Percentiles rank a stretch among this genome's conserved stretches.
Conservation (phyloP, 2,888 invertebrate species). For the Ormyrus rosae region DNA sequence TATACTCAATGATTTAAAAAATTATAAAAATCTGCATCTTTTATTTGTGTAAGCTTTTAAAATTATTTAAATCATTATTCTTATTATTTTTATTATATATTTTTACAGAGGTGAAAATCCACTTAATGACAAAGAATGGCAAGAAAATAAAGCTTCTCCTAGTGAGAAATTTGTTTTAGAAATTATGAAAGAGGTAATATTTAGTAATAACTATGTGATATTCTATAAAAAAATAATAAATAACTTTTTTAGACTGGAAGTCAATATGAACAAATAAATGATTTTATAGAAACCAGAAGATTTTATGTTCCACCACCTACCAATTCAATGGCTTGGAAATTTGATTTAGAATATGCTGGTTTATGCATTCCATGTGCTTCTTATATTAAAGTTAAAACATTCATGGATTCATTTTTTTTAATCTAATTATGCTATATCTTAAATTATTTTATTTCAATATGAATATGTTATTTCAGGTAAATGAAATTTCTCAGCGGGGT, state of each 20-base stretch:
- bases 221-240: constrained; percentile 8
- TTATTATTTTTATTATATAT: constrained; percentile 25
- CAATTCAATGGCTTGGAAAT: constrained; percentile 53
- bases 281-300: constrained; percentile 55
- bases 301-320: constrained; percentile 56
- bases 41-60: constrained; percentile 61
- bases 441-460: not conserved
- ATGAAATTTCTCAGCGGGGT: not conserved
- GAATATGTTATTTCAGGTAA: constrained; percentile 25
- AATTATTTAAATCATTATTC: not conserved
- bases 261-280: constrained; percentile 58
- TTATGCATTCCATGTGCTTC: constrained; percentile 58
- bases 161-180: constrained; percentile 60
- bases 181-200: constrained; percentile 58
- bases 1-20: constrained; percentile 51
- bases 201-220: not conserved
- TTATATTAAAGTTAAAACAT: constrained; percentile 61
- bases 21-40: constrained; percentile 49
- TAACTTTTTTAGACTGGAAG: constrained; percentile 56
- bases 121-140: constrained; percentile 37
- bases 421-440: not conserved
- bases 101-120: constrained; percentile 59
- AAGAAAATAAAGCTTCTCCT: constrained; percentile 22
- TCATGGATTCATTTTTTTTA: not conserved
- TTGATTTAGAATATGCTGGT: constrained; percentile 58